Conservation (phyloP, 2,113 vertebrate genomes). For the Naja naja region DNA sequence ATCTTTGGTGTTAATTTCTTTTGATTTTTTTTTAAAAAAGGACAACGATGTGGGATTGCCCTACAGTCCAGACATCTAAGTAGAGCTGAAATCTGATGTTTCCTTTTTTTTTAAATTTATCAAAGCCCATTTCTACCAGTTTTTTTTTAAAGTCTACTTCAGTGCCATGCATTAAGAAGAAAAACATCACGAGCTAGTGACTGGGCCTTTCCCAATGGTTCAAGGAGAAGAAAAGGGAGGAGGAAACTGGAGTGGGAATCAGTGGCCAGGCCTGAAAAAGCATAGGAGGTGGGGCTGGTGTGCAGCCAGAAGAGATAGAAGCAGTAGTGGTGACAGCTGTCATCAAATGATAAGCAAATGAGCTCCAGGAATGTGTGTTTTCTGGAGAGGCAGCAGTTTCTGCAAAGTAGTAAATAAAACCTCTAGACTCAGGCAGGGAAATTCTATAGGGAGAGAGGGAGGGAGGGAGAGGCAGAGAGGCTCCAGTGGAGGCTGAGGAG, state of each 20-base stretch:
- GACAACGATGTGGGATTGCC: neutral
- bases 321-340: neutral
- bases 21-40: neutral
- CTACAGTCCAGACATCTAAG: neutral
- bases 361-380: neutral
- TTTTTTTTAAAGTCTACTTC: neutral
- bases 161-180: neutral
- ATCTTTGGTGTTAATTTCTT: neutral
- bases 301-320: neutral
- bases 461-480: neutral
- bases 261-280: neutral
- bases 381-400: neutral
- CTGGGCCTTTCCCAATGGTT: neutral
- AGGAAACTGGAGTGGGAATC: neutral
- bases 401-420: neutral
- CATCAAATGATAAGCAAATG: neutral
- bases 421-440: neutral
- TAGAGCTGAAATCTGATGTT: neutral
- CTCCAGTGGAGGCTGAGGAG: neutral
- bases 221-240: neutral
- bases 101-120: too few relatives aligned
- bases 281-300: neutral
- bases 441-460: neutral
- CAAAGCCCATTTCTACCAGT: neutral
- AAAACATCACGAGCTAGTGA: neutral